phyloP scores from a whole-genome alignment of 2,888 invertebrate genomes.

The Acleris laterana region DNA sequence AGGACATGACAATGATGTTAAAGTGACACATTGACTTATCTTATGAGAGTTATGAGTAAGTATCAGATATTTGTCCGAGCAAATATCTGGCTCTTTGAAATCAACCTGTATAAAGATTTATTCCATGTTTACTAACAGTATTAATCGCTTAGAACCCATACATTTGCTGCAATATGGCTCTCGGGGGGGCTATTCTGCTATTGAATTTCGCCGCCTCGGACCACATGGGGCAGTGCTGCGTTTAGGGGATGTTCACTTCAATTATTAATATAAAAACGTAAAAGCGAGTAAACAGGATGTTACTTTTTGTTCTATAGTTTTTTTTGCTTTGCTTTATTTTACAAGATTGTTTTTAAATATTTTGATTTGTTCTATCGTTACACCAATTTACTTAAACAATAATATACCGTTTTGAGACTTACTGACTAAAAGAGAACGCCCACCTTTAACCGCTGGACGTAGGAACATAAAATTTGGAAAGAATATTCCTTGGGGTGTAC shows the following conservation, averaged over 20 bases:
- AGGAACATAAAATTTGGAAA: no score
- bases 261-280: not conserved
- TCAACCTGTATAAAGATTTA: slow-evolving; percentile 2
- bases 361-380: no score
- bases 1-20: no score
- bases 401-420: no score
- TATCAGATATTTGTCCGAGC: no score
- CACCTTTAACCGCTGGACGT: no score
- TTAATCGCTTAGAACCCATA: slow-evolving; percentile 9
- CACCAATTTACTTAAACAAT: no score
- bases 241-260: slow-evolving; percentile 16
- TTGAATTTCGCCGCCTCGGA: slow-evolving; percentile 16
- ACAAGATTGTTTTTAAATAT: no score
- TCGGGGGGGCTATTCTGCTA: slow-evolving; percentile 17
- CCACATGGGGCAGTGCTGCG: slow-evolving; percentile 14
- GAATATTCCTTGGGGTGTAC: no score
- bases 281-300: not conserved
- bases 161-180: slow-evolving; percentile 3
- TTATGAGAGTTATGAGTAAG: no score
- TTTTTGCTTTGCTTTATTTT: not conserved
- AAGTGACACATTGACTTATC: no score
- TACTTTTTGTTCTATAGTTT: not conserved
- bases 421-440: no score
- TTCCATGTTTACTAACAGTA: slow-evolving; percentile 13
- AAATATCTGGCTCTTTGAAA: not conserved